These are phyloP conservation scores for Empidonax alnorum DNA, from an alignment of 2,113 vertebrate genomes.

Conservation along the genomic window DNA sequence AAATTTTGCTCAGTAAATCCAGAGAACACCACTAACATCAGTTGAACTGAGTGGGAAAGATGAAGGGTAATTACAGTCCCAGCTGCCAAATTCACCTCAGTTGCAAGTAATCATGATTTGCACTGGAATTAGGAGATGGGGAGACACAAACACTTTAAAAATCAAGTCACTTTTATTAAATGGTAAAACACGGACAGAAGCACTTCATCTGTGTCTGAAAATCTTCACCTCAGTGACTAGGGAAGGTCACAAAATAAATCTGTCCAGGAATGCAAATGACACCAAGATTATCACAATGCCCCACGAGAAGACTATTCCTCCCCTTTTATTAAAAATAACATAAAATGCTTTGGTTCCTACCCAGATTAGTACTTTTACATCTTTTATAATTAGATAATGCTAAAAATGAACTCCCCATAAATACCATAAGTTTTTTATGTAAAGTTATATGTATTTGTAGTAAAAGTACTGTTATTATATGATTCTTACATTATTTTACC, in stretches of 20 bases:
- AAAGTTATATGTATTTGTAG: not conserved
- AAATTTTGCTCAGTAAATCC: conserved; percentile 19
- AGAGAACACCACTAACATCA: not conserved
- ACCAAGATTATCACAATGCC: not conserved
- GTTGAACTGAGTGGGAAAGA: not conserved
- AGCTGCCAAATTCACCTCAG: conserved; percentile 9
- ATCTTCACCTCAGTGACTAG: not conserved
- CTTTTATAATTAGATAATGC: not conserved
- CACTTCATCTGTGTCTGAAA: conserved; percentile 1
- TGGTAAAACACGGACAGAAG: not conserved
- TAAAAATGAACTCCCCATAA: not conserved
- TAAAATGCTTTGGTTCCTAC: not conserved
- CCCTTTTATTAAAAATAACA: not conserved
- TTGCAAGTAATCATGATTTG: conserved; percentile 25
- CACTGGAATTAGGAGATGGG: not conserved
- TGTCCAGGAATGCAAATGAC: not conserved
- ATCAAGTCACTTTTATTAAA: not conserved
- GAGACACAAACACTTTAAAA: not conserved
- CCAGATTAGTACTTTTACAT: not conserved
- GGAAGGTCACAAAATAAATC: not conserved
- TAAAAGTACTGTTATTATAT: not conserved
- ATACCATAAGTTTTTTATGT: not conserved
- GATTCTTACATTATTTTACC: not conserved
- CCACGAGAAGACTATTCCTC: not conserved
- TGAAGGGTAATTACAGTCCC: conserved; percentile 7